Evolutionary conservation across 2,113 vertebrate genomes (phyloP).

Genomic region (Hassar affinis): DNA sequence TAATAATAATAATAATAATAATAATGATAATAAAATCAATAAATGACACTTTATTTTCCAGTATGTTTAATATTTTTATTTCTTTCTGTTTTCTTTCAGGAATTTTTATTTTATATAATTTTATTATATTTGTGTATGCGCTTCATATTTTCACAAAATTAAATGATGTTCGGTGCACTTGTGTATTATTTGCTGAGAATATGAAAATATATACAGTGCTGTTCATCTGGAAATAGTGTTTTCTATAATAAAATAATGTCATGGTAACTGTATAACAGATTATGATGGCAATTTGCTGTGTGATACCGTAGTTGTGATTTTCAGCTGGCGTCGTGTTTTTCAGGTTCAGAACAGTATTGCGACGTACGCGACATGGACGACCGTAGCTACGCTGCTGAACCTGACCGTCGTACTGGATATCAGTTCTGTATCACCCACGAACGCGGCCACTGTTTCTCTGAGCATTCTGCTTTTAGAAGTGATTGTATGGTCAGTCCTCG

Average conservation of each 20-base stretch:
- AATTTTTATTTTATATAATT: too few species aligned
- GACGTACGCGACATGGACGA: conserved; percentile 77
- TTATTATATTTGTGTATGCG: too few species aligned
- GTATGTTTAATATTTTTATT: not conserved
- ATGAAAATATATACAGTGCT: too few species aligned
- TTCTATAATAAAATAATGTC: not conserved
- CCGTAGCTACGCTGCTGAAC: conserved; percentile 78
- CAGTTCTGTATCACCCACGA: conserved; percentile 60
- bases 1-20: not conserved
- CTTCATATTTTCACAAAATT: not conserved
- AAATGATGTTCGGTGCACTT: too few species aligned
- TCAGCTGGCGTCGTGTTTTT: not conserved
- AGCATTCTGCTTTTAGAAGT: conserved; percentile 73
- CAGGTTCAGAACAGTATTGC: conserved; percentile 83
- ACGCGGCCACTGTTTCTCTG: conserved; percentile 70
- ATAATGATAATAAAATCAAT: too few species aligned
- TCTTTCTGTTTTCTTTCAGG: too few species aligned
- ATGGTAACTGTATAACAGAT: not conserved
- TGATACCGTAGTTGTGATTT: not conserved
- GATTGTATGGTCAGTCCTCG: conserved; percentile 69
- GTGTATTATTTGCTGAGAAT: not conserved
- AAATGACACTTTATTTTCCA: not conserved
- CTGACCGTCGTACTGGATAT: conserved; percentile 72
- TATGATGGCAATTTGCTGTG: not conserved
- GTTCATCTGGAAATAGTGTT: not conserved